Evolutionary conservation across 2,113 vertebrate species (phyloP).

Genomic region (Passer domesticus): DNA sequence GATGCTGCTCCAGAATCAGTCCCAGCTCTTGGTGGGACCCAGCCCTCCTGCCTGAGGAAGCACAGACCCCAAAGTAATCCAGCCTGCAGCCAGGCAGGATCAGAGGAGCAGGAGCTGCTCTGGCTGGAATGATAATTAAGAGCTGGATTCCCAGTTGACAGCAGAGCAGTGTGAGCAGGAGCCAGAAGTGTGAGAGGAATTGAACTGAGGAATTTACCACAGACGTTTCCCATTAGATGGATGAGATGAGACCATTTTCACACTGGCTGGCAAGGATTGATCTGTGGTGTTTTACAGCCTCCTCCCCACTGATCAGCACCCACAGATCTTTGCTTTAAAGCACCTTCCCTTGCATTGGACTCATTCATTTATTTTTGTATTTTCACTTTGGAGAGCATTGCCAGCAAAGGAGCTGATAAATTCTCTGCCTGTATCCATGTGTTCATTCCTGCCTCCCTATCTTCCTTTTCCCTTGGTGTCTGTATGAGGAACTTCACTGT

Average conservation of each 20-base stretch:
- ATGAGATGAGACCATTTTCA: not conserved
- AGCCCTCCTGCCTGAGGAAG: not conserved
- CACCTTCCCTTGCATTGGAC: not conserved
- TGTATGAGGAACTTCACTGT: not conserved
- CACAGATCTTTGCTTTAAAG: not conserved
- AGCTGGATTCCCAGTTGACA: not conserved
- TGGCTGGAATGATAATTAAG: constrained; percentile 31
- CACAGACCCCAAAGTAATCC: not conserved
- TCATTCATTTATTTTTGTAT: not conserved
- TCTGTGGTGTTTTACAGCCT: not conserved
- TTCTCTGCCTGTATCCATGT: not conserved
- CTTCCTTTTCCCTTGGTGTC: not conserved
- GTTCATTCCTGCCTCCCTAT: not conserved
- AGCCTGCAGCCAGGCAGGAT: not conserved
- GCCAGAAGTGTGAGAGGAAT: not conserved
- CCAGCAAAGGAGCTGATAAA: not conserved
- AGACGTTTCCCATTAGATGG: not conserved
- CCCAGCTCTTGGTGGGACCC: not conserved
- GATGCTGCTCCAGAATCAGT: not conserved
- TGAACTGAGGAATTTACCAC: not conserved
- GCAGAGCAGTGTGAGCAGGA: not conserved
- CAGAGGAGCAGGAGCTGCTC: not conserved
- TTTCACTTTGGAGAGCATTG: not conserved
- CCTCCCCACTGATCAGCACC: not conserved
- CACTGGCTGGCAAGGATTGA: not conserved